Percentiles rank a stretch among this genome's conserved stretches.
phyloP scores from a whole-genome alignment of 2,113 vertebrate genomes.

The Dipodomys merriami region DNA sequence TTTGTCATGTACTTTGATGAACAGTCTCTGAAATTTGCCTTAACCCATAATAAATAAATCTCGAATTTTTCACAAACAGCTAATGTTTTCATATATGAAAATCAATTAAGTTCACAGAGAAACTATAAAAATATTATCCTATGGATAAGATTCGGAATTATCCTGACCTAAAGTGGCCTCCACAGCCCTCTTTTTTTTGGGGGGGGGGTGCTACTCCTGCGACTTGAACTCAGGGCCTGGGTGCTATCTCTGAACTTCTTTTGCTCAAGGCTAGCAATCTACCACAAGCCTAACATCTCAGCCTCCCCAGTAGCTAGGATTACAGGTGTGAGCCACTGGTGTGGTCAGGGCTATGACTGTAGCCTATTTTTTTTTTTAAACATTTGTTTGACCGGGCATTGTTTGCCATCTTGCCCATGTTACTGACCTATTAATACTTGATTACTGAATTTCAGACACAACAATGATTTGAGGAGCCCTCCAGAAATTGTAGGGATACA shows the following conservation, averaged over 20 bases:
- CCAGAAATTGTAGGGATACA: not conserved
- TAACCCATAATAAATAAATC: constrained; percentile 16
- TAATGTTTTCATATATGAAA: not conserved
- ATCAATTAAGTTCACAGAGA: constrained; percentile 16
- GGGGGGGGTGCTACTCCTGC: no score
- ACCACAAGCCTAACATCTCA: no score
- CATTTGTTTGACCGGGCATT: no score
- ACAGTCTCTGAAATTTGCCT: constrained; percentile 23
- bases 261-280: no score
- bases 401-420: not conserved
- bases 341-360: no score
- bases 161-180: not conserved
- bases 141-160: not conserved
- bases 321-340: no score
- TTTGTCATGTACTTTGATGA: not conserved
- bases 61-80: constrained; percentile 26
- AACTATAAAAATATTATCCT: not conserved
- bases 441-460: not conserved
- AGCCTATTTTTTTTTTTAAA: no score
- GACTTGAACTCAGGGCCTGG: no score
- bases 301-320: no score
- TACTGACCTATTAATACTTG: not conserved
- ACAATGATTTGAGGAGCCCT: not conserved
- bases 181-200: not conserved
- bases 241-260: no score